Base-by-base conservation (phyloP, 1,140 invertebrate genomes). In the Drosophila nasuta region DNA sequence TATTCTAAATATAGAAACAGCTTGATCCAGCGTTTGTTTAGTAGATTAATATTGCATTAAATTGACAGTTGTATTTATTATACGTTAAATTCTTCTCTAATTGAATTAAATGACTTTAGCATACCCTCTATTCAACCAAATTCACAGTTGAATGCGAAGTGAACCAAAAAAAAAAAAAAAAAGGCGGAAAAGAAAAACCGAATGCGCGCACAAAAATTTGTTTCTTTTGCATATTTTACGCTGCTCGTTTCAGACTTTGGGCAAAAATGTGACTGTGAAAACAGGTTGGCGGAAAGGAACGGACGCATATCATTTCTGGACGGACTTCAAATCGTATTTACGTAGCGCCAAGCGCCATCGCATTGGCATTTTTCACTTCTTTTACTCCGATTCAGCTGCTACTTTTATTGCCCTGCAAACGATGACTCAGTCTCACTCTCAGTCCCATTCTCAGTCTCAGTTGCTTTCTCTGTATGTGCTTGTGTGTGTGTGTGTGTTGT, bases 141-240 rank as follows among this genome's bases (percentile, higher is more conserved):
- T 11, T 38, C 35, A 38, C 5, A 5, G 6, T 20, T 60, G 28
- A 8, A 20, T 15, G 51, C 54, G 57, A 62, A 66, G 28, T 25
- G 25, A 30, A 13, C 51, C 52, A 49, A 60, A 43, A 49, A 70
- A 20, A 3, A 68, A 45, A 25, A 25, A 54, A 65, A 66, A 10
- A 38, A 38, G 11, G 3, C 10, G 8, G 35, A 38, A 10, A 8
- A 33, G 20, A 25, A 25, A 43, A 43, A 13, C 11, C 48, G 49
- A 48, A 54, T 54, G 60, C 64, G 81, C 64, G 56, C 59, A 60
- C 75, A 71, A 77, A 88, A 88, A 77, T 60, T 71, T 83, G 65
- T 81, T 89, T 80, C 62, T 85, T 85, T 89, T 89, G 85, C 85
- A 88, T 88, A 88, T 89, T 88, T 88, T 88, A 85, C 65, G 75